Evolutionary conservation across 1,140 invertebrate species (phyloP), one percentile per base, ranked within the genome.

Genomic region (Metaphire vulgaris): DNA sequence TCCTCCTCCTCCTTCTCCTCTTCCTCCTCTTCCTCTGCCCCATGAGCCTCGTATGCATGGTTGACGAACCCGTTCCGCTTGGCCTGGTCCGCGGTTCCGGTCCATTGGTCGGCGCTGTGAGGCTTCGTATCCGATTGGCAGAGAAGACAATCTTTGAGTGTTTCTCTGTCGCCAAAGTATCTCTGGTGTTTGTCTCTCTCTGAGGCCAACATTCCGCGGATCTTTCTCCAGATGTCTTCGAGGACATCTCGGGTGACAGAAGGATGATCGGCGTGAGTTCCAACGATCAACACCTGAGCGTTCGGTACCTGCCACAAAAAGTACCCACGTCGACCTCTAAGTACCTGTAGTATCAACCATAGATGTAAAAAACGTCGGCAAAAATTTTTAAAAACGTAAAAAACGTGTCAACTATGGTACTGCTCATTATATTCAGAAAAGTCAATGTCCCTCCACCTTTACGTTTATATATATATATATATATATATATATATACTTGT

Each of bases 261-360:
- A 26, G 72, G 72, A 69, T 78, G 77, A 56, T 78, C 77, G 15
- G 77, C 77, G 29, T 78, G 77, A 15, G 77, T 78, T 28, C 77
- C 77, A 14, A 78, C 68, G 6, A 78, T 76, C 6, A 78, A 56
- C 0, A 78, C 74, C 75, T 76, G 75, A 1, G 75, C 75, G 41
- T 64, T 76, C 1, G 75, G 75, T 1, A 76, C 75, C 41, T 56
- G 41, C 21, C n/a, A 56, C 21, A 56, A 12, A 56, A 56, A 56
- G 6, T 21, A 56, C 41, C 41, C 41, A 56, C 21, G n/a, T n/a
- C n/a, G n/a, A n/a, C n/a, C n/a, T n/a, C n/a, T n/a, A n/a, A n/a
- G n/a, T n/a, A n/a, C n/a, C n/a, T n/a, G n/a, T n/a, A n/a, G n/a
- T n/a, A n/a, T n/a, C n/a, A n/a, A n/a, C n/a, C n/a, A n/a, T n/a